Evolutionary conservation across 2,888 invertebrate species (phyloP), one percentile per base, ranked within the genome.

Genomic region (Scaptodrosophila latifasciaeformis): DNA sequence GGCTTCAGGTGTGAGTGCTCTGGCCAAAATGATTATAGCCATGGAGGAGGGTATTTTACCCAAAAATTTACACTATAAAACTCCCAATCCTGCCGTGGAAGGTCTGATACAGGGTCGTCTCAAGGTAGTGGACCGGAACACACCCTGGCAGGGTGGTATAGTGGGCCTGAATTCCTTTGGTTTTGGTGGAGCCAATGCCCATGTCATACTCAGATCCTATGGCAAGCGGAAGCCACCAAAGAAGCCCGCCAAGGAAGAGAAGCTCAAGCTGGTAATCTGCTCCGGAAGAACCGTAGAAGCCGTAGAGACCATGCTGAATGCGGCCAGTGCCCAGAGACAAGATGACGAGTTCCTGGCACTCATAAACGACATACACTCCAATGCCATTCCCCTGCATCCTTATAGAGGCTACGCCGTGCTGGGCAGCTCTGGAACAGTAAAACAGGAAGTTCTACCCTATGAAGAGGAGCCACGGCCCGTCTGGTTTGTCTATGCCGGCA

Each of bases 111-210:
- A 98, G 82, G 99, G 98, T 0, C 89, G 94, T 35, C 89, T 99
- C n/a, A 91, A 95, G 87, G 96, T 98, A 39, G 94, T 99, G 12
- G 90, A 93, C 64, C 90, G 92, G 82, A 91, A 93, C 78, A 92
- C 90, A 54, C 90, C 92, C 24, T 97, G 95, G 93, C 90, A 92
- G 51, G 97, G 97, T 47, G 97, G 97, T 9, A 89, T 95, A 59
- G 92, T 95, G 31, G 97, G 93, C 10, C 87, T 99, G 29, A 99
- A 99, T 88, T 97, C 97, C 9, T 99, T 99, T 86, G 99, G 99
- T n/a, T 99, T 99, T 87, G 99, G 99, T 56, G 99, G 99, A 48
- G 95, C 96, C 43, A 97, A 97, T 87, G 96, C 94, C 15, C 97
- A 97, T 87, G 88, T 96, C 1, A 89, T 97, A 65, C 89, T 97